Evolutionary conservation across 2,888 invertebrate genomes (phyloP), one percentile per base, ranked within the genome.

Genomic region (Hylaea fasciaria): DNA sequence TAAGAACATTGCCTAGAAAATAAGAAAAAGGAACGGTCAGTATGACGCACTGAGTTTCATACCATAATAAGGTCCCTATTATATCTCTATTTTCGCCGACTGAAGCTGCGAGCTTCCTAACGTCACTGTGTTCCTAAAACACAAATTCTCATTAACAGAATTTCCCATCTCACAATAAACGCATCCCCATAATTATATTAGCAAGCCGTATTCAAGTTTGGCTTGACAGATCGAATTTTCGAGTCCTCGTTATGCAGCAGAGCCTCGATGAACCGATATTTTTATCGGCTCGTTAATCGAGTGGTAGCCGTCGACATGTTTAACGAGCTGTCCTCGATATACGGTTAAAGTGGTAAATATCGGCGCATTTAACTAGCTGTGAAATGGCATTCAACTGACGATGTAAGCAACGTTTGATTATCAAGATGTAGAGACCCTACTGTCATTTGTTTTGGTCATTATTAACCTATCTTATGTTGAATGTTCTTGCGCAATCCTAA

Each of bases 281-380:
- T 57, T 53, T 59, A 45, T 48, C 53, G 53, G 39, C 28, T 59
- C 29, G 53, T 54, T 59, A 53, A 59, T 59, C 53, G 59, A 53
- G 49, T 48, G 43, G 48, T 22, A 39, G 40, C 39, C 35, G 49
- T 28, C 39, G 43, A 43, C 47, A 47, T 58, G 57, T 52, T 41
- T 46, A 57, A 51, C 57, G 16, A 35, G 41, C 46, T 13, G 41
- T 37, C 35, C 40, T 43, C 52, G 48, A 32, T 47, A 45, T 46
- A 52, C 47, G 28, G 52, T 41, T 47, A 46, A 57, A 28, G 40
- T 43, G 37, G 52, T 41, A n/a, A 13, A 45, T 50, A 35, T 51
- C 39, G 37, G 35, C 9, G 8, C 13, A 13, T 55, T 47, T 47
- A 0, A 3, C 40, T 13, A 40, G 13, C 8, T 13, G 14, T 14